These are phyloP conservation scores for Epizoanthus stellaris DNA, from an alignment of 92 coral and sea anemone species.

Conservation along the genomic window DNA sequence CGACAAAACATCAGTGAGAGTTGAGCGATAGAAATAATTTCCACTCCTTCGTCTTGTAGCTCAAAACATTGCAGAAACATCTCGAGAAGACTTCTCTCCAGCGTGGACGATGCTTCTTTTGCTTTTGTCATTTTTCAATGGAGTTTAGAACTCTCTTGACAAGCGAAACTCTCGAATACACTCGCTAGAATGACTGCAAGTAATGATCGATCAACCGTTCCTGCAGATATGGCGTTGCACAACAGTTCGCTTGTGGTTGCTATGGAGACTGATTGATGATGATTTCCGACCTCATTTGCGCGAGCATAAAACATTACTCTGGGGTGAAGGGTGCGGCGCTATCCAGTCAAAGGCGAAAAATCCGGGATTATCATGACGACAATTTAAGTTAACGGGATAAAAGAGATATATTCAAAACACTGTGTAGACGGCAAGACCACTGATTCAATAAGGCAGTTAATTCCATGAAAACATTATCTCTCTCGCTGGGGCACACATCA, in stretches of 20 bases:
- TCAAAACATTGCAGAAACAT: constrained; percentile 33
- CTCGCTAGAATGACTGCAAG: constrained; percentile 30
- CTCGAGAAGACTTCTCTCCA: neutral
- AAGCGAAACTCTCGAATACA: neutral
- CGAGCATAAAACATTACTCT: neutral
- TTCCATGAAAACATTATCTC: no score
- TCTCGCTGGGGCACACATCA: no score
- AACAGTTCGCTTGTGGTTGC: constrained; percentile 8
- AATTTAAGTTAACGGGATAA: no score
- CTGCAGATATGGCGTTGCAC: neutral
- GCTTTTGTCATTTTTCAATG: constrained; percentile 2
- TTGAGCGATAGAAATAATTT: constrained; percentile 18
- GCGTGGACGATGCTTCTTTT: neutral
- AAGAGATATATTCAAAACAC: no score
- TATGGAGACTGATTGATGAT: constrained; percentile 31
- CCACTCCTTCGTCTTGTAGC: constrained; percentile 24
- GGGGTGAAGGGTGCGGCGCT: neutral
- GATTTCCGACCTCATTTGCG: neutral
- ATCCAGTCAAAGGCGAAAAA: neutral
- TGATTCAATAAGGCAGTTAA: no score
- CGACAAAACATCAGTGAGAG: constrained; percentile 41
- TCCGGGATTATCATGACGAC: no score
- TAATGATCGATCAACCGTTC: neutral
- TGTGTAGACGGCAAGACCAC: no score
- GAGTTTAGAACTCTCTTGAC: neutral